phyloP scores from a whole-genome alignment of 2,888 invertebrate genomes.

The Zeuzera pyrina region DNA sequence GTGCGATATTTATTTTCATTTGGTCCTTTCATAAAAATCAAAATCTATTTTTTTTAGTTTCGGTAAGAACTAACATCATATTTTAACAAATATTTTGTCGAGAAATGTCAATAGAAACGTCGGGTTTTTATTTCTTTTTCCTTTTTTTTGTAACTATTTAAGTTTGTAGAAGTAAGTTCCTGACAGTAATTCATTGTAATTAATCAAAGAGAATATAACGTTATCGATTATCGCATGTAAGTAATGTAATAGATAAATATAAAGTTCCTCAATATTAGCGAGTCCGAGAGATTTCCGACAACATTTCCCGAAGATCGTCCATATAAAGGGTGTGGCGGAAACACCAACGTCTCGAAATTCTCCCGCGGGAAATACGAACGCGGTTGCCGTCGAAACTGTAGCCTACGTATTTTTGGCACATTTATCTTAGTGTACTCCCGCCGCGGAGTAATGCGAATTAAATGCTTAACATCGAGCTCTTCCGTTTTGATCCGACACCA shows the following conservation, averaged over 20 bases:
- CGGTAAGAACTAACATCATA: too few relatives aligned
- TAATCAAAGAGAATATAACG: too few relatives aligned
- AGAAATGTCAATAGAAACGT: not conserved
- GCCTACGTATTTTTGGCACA: slow-evolving; percentile 11
- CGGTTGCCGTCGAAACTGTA: slow-evolving; percentile 12
- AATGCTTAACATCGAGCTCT: slow-evolving; percentile 41
- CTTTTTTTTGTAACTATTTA: not conserved
- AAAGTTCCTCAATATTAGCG: slow-evolving; percentile 29
- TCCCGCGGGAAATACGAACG: slow-evolving; percentile 25
- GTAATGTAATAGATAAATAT: slow-evolving; percentile 22
- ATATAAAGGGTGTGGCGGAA: slow-evolving; percentile 25
- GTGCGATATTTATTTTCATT: too few relatives aligned
- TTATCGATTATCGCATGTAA: too few relatives aligned
- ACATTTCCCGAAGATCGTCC: slow-evolving; percentile 38
- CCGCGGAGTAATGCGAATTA: slow-evolving; percentile 39
- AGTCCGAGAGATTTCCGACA: slow-evolving; percentile 35
- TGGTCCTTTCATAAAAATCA: too few relatives aligned
- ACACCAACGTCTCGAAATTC: slow-evolving; percentile 31
- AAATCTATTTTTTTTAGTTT: too few relatives aligned
- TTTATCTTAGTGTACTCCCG: slow-evolving; percentile 18
- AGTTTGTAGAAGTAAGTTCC: not conserved
- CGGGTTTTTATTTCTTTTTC: not conserved
- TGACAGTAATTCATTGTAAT: not conserved
- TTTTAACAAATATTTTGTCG: not conserved
- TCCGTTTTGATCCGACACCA: slow-evolving; percentile 39